Conservation (phyloP, 2,113 vertebrate species). For the Empidonax traillii region DNA sequence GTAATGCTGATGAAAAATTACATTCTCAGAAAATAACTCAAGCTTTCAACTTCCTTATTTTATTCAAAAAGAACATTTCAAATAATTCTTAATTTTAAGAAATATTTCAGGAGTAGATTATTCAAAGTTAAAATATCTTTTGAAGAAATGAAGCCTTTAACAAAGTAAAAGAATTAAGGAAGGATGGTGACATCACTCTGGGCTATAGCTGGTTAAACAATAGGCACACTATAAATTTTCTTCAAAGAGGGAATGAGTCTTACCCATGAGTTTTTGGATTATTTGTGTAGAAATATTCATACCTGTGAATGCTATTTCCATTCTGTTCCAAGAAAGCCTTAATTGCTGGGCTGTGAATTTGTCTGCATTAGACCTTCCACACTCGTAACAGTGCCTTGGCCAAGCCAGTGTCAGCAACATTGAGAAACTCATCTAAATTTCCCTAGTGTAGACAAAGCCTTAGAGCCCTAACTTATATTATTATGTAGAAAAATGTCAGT, state of each 20-base stretch:
- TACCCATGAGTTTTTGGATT: not conserved
- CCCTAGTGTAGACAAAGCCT: conserved; percentile 52
- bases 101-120: not conserved
- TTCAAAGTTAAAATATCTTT: not conserved
- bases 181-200: not conserved
- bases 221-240: not conserved
- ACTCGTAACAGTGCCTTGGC: not conserved
- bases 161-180: not conserved
- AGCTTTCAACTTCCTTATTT: not conserved
- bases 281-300: not conserved
- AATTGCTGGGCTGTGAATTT: not conserved
- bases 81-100: conserved; percentile 7
- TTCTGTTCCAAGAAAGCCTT: not conserved
- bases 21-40: conserved; percentile 31
- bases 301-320: not conserved
- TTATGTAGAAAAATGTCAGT: conserved; percentile 55
- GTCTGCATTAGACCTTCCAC: not conserved
- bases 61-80: not conserved
- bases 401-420: not conserved
- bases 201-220: not conserved
- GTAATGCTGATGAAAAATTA: not conserved
- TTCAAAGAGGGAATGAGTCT: not conserved
- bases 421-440: conserved; percentile 39
- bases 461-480: conserved; percentile 41
- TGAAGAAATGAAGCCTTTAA: not conserved